phyloP scores from a whole-genome alignment of 2,888 invertebrate genomes.

The Nymphalis urticae region DNA sequence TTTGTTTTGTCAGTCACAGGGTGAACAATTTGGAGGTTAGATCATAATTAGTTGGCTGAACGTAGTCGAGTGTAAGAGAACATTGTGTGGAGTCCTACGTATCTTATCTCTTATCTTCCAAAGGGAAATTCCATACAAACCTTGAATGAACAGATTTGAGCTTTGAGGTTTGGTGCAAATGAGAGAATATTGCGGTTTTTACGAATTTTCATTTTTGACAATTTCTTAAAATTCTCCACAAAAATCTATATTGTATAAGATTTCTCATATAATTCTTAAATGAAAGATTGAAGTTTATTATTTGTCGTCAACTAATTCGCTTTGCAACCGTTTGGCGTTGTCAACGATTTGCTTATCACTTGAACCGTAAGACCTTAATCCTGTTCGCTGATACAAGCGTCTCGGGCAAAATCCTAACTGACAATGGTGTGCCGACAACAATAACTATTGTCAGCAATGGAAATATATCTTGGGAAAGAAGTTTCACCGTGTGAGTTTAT shows the following conservation, averaged over 20 bases:
- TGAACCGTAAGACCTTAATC: slow-evolving; percentile 23
- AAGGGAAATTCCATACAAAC: slow-evolving; percentile 39
- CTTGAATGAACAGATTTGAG: slow-evolving; percentile 37
- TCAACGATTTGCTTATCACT: slow-evolving; percentile 25
- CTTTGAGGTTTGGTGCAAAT: slow-evolving; percentile 20
- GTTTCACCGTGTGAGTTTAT: not conserved
- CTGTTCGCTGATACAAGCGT: slow-evolving; percentile 50
- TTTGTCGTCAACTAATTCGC: not conserved
- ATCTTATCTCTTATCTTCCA: slow-evolving; percentile 26
- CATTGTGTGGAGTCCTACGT: slow-evolving; percentile 11
- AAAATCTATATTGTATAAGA: not conserved
- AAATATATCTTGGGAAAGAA: not conserved
- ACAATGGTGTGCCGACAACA: slow-evolving; percentile 57
- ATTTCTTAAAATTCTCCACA: not conserved
- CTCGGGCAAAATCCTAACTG: slow-evolving; percentile 63
- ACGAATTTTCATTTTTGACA: not conserved
- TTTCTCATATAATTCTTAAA: no score
- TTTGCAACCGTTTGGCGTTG: not conserved
- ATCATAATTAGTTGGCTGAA: slow-evolving; percentile 6
- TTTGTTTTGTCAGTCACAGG: slow-evolving; percentile 8
- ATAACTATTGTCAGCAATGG: slow-evolving; percentile 51
- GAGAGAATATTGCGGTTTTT: not conserved
- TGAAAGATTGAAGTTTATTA: not conserved
- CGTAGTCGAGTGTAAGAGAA: slow-evolving; percentile 8
- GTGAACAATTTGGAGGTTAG: slow-evolving; percentile 3